Base-by-base conservation (phyloP, 2,797 vertebrate species). In the Adelosebastes latens region DNA sequence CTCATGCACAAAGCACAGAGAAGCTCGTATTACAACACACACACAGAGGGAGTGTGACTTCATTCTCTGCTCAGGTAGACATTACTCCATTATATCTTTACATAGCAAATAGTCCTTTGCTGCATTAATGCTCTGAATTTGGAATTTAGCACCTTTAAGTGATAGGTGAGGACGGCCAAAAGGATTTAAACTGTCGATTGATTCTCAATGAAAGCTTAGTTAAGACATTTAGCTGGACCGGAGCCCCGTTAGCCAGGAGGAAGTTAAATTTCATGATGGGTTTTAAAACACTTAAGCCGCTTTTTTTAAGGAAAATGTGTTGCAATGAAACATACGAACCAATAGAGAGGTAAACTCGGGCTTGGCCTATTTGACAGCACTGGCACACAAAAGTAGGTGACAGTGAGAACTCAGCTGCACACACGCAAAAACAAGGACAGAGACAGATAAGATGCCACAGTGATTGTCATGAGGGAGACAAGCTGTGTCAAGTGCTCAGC, bases 401-500 rank as follows among this genome's bases (percentile, higher is more conserved):
- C 87, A 80, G 56, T 25, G 68, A 87, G 64, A 84, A 74, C 52
- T 70, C 63, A 16, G 77, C 80, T 66, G 64, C 75, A 52, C 73
- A 75, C 59, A 80, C 7, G 63, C 22, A 78, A 39, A 24, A 80
- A 89, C 80, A 80, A 68, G 72, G 77, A 79, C 71, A 83, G 66
- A 75, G 77, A 83, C 71, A 75, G 85, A 89, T 74, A 81, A 83
- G 78, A 87, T 76, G 84, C 71, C 82, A 88, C 69, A 39, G 82
- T 79, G 86, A 87, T 52, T 89, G 91, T 92, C 86, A 88, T 58
- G 72, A 79, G 77, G 87, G 81, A 90, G 89, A 89, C 88, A 59
- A 87, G 91, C 84, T 58, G 82, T 91, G 90, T 92, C 91, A 91
- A 88, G 86, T 88, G 83, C 74, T 91, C 90, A 91, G 81, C 68